A percentile compares a stretch with the other conserved stretches of the same genome.
These are phyloP conservation scores for Tortrix viridana DNA, from an alignment of 2,888 invertebrate species.

Conservation along the genomic window DNA sequence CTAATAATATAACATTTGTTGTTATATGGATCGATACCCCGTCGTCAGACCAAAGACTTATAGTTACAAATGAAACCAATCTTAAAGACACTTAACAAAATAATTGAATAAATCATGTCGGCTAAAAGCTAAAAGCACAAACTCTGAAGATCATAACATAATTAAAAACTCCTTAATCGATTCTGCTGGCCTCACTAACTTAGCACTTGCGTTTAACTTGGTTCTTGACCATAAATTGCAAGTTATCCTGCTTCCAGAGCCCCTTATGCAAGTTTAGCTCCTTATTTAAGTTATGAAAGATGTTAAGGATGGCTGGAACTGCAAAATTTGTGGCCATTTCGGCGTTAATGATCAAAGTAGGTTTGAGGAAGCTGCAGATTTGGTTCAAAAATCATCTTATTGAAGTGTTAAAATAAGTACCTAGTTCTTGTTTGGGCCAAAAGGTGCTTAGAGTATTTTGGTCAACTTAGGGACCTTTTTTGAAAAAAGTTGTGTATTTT, in stretches of 20 bases:
- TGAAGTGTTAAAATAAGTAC: no score
- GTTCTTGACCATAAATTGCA: slow-evolving; percentile 70
- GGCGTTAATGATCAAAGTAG: slow-evolving; percentile 16
- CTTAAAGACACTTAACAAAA: no score
- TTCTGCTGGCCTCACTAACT: slow-evolving; percentile 54
- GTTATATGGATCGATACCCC: no score
- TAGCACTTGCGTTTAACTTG: slow-evolving; percentile 70
- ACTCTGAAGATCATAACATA: slow-evolving; percentile 24
- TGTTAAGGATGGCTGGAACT: slow-evolving; percentile 13
- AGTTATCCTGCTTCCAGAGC: slow-evolving; percentile 67
- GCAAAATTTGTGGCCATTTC: slow-evolving; percentile 31
- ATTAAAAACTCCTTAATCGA: slow-evolving; percentile 45
- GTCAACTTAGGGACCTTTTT: no score
- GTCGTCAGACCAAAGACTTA: no score
- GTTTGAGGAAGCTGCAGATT: slow-evolving; percentile 4
- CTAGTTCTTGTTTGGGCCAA: no score
- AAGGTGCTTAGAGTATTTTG: no score
- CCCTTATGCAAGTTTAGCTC: slow-evolving; percentile 66
- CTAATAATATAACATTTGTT: no score
- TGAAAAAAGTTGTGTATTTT: no score
- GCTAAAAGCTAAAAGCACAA: background rate
- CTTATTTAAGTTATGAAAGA: slow-evolving; percentile 57
- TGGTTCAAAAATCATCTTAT: background rate
- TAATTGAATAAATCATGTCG: no score
- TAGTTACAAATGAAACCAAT: no score